Base-by-base conservation (phyloP, 2,797 vertebrate species). In the Pogoniulus pusillus region DNA sequence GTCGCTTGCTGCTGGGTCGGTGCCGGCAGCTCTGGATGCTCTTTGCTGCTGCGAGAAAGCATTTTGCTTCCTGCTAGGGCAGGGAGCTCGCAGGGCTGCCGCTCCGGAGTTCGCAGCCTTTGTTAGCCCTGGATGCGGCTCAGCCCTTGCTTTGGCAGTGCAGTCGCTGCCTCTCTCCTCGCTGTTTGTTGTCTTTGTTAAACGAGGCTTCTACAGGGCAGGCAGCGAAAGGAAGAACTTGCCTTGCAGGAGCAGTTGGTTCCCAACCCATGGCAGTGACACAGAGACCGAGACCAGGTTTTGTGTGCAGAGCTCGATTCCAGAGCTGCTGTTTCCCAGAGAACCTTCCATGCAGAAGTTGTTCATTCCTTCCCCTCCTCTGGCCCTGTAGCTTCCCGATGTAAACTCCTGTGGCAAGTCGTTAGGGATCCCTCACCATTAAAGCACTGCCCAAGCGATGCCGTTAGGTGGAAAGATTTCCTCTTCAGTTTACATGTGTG, bases 11-110 rank as follows among this genome's bases (percentile, higher is more conserved):
- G 7, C 2, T 74, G 51, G 82, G 83, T 29, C 88, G 86, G 72
- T 91, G 16, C 88, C 10, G 58, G 55, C 76, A 75, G 91, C 82
- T 72, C 81, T 82, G 88, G 72, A 60, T 41, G 59, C 87, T 89
- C 77, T 70, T 89, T 81, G 77, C 35, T 80, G 65, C 34, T 76
- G 7, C 57, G 32, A 80, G 53, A 81, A 91, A 94, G 88, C 76
- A 54, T 78, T 78, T 74, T 84, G 70, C 81, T 95, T 94, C 89
- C 89, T 90, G 66, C 92, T 87, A 55, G 49, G 73, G 65, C 68
- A 43, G 35, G 71, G 86, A 87, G 76, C 69, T 89, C 37, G 62
- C 74, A 22, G 71, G 71, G 30, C 65, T 68, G 82, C 59, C 74
- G 49, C 27, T 81, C 54, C 64, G 37, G 93, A 92, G 85, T 72